Evolutionary conservation across 2,113 vertebrate genomes (phyloP), one percentile per base, ranked within the genome.

Genomic region (Pomatostomus ruficeps): DNA sequence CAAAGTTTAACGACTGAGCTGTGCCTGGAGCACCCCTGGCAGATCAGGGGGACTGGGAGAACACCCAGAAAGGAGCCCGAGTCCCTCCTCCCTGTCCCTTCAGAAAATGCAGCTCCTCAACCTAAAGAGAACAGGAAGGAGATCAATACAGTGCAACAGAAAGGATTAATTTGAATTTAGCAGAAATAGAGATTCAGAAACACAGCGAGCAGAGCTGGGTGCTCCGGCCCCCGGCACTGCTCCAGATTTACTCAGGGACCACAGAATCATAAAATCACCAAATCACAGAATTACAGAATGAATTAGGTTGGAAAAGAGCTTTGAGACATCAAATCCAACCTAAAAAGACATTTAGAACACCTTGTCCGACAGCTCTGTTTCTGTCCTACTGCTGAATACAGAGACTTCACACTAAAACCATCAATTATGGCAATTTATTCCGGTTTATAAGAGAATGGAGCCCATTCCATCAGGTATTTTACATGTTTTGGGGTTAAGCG

Each of bases 1-100:
- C 74, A 54, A 58, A 92, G 91, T 93, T 93, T 79, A 97, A n/a
- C n/a, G 71, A 74, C 57, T 21, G 23, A 67, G 68, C 49, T 54
- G 52, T 22, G 35, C 36, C 61, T 85, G 52, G 25, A 95, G 48
- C 59, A 84, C 63, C n/a, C 7, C 17, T 21, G 57, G 43, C 7
- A 88, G 54, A 92, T 78, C 5, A 7, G 18, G 48, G 5, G 65
- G 57, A n/a, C n/a, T 25, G 29, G 52, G 33, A 84, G 58, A 77
- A 92, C 68, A 75, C 26, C 68, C 68, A 28, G 20, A 35, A n/a
- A 61, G 17, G 10, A 82, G 23, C 13, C 45, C 21, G 61, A 35
- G 14, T 14, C 12, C 11, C 36, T 61, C 51, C 17, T 36, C 29
- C n/a, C 71, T 10, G 73, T 19, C 68, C 51, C 23, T 14, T 51